Base-by-base conservation (phyloP, 2,797 vertebrate genomes). In the Coendou prehensilis region DNA sequence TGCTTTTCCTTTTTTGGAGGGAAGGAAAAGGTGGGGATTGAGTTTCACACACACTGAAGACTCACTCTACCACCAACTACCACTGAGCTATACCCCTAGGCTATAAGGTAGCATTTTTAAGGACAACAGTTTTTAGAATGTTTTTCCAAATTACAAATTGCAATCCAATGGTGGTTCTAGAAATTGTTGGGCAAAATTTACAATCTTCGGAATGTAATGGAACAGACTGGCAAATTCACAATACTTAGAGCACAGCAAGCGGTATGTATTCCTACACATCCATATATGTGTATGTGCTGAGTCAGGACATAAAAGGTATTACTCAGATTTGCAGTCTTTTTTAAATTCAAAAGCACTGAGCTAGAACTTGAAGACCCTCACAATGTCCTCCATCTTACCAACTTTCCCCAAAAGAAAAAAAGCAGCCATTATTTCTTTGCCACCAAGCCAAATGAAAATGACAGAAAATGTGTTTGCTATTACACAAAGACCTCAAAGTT, bases 31-130 rank as follows among this genome's bases (percentile, higher is more conserved):
- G 37, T 63, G 28, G 14, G 63, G 4, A 15, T 26, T n/a, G 33
- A 18, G 37, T 13, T 30, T 47, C 37, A 57, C 6, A 28, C 23
- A 45, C 33, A 61, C 71, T 85, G 75, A 86, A 14, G 7, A 59
- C 56, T 56, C 37, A 17, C n/a, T 64, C 30, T 47, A 76, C 6
- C 45, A 50, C 26, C 7, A 30, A 76, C 11, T 47, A 75, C 37
- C 81, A 37, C 45, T 89, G 57, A 63, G 41, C 14, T 63, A 17
- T 18, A 37, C 26, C 59, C 22, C 15, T 9, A 67, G 71, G 6
- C 20, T 85, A 47, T 82, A 87, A 80, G 26, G 37, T 2, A 82
- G 45, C 9, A 73, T 76, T 94, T 84, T 94, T 41, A 96, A 96
- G 37, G 73, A 90, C 22, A 85, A 30, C 8, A 96, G 64, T 52